These are phyloP conservation scores for Calypte anna DNA, from an alignment of 2,113 vertebrate genomes.

Conservation along the genomic window DNA sequence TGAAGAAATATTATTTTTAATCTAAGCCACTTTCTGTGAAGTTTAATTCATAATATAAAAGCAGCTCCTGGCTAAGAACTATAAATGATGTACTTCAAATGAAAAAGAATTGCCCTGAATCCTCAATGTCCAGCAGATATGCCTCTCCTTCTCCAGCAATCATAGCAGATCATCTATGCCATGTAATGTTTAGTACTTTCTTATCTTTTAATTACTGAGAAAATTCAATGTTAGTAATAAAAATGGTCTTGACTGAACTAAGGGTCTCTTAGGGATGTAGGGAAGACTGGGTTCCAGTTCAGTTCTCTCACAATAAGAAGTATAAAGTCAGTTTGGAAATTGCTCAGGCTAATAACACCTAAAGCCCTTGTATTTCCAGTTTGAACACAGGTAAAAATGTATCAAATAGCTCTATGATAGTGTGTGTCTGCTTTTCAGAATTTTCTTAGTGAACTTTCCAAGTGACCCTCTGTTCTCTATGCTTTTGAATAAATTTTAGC, in stretches of 20 bases:
- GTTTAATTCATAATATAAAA: background rate
- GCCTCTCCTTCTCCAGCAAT: background rate
- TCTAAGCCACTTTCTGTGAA: slow-evolving; percentile 18
- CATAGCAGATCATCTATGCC: background rate
- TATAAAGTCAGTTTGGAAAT: background rate
- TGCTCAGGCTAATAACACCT: background rate
- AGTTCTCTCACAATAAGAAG: background rate
- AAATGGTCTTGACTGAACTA: background rate
- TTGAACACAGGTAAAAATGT: background rate
- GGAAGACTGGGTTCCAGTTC: background rate
- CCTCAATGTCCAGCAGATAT: background rate
- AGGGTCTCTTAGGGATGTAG: background rate
- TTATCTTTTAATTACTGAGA: background rate
- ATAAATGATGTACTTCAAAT: background rate
- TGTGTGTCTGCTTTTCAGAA: background rate
- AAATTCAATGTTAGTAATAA: slow-evolving; percentile 9
- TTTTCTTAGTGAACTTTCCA: background rate
- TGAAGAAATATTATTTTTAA: slow-evolving; percentile 17
- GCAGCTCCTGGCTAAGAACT: background rate
- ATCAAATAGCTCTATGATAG: background rate
- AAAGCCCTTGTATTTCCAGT: background rate
- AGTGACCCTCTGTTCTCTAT: background rate
- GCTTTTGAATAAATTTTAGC: background rate
- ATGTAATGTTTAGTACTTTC: background rate
- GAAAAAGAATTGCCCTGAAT: background rate